phyloP scores from a whole-genome alignment of 1,140 invertebrate genomes.

The Zaprionus ornatus region DNA sequence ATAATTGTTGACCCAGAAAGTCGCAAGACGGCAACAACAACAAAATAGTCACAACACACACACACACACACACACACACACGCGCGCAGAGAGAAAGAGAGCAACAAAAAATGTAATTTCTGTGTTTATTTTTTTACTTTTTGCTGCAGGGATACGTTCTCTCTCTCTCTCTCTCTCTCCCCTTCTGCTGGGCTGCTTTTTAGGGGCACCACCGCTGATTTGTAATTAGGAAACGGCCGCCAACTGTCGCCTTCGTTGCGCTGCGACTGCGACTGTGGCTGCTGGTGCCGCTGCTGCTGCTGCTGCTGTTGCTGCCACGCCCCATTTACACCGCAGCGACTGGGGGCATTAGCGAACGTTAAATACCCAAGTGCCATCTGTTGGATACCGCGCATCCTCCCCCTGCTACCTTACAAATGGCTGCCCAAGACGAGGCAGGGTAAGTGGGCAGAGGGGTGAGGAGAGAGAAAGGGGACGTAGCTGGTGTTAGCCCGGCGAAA shows the following conservation, averaged over 20 bases:
- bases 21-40: slow-evolving; percentile 62
- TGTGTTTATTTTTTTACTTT: slow-evolving; percentile 41
- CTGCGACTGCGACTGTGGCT: not conserved
- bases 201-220: slow-evolving; percentile 67
- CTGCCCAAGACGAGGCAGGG: not conserved
- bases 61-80: slow-evolving; percentile 22
- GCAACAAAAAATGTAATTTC: slow-evolving; percentile 65
- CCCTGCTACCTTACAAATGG: not conserved
- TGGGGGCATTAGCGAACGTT: slow-evolving; percentile 77
- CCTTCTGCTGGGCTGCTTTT: slow-evolving; percentile 28
- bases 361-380: slow-evolving; percentile 80
- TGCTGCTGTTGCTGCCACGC: slow-evolving; percentile 54
- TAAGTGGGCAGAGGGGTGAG: not conserved
- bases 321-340: slow-evolving; percentile 71
- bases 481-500: slow-evolving; percentile 53
- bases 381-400: slow-evolving; percentile 3
- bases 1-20: slow-evolving; percentile 82
- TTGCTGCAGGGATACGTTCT: slow-evolving; percentile 28
- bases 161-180: not conserved
- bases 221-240: slow-evolving; percentile 83
- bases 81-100: slow-evolving; percentile 15
- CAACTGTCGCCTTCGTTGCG: slow-evolving; percentile 78
- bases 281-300: not conserved
- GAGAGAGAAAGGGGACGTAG: not conserved
- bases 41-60: slow-evolving; percentile 39